These are phyloP conservation scores for Vandiemenella viatica DNA, from an alignment of 2,888 invertebrate species.

Conservation along the genomic window DNA sequence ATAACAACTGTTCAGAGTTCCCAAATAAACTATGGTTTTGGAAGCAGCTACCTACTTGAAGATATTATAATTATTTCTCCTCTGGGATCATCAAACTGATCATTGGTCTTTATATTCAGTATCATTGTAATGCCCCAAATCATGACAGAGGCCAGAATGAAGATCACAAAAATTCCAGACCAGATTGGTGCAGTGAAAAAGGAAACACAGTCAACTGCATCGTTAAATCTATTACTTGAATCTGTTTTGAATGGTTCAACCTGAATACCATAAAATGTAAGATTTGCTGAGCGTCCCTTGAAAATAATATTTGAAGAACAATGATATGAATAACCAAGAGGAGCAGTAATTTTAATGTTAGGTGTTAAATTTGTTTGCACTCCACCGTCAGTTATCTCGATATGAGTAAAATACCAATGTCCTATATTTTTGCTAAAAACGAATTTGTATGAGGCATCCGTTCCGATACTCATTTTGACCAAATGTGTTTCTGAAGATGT, in stretches of 20 bases:
- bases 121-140: conserved; percentile 81
- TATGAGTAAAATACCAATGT: no score
- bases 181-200: conserved; percentile 89
- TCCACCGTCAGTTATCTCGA: no score
- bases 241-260: conserved; percentile 12
- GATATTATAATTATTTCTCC: conserved; percentile 85
- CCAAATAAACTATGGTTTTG: no score
- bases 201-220: conserved; percentile 75
- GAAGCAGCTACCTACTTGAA: no score
- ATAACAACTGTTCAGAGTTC: no score
- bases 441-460: no score
- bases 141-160: conserved; percentile 63
- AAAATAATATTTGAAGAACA: conserved; percentile 20
- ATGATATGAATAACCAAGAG: conserved; percentile 20
- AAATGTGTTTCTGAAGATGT: no score
- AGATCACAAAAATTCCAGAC: conserved; percentile 70
- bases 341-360: conserved; percentile 19
- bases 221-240: no score
- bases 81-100: conserved; percentile 95
- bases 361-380: no score
- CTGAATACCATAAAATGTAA: conserved; percentile 19
- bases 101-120: conserved; percentile 89
- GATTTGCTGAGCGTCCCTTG: no score
- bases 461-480: no score
- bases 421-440: no score